phyloP scores from a whole-genome alignment of 2,888 invertebrate genomes.

The Macaria notata region DNA sequence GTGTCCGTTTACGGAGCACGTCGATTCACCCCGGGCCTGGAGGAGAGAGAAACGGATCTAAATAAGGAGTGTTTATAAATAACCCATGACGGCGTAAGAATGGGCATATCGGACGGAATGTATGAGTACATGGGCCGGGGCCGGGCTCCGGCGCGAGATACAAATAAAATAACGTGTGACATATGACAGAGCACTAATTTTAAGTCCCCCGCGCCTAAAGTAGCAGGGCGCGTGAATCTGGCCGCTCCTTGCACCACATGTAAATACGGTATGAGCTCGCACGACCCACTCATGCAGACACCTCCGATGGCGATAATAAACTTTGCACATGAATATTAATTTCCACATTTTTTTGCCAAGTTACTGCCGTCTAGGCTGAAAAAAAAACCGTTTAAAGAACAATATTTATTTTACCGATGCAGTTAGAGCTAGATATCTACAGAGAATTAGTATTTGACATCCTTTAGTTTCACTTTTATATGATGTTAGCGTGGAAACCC shows the following conservation, averaged over 20 bases:
- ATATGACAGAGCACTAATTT: slow-evolving; percentile 73
- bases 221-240: slow-evolving; percentile 69
- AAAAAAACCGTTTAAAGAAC: neutral
- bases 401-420: too few species aligned
- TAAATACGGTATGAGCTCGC: slow-evolving; percentile 66
- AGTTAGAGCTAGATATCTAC: too few species aligned
- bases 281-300: slow-evolving; percentile 57
- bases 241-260: slow-evolving; percentile 69
- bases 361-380: slow-evolving; percentile 27
- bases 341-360: slow-evolving; percentile 52
- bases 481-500: too few species aligned
- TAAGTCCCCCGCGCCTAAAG: slow-evolving; percentile 64
- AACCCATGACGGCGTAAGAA: slow-evolving; percentile 64
- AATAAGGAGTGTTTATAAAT: slow-evolving; percentile 74
- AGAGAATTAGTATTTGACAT: too few species aligned
- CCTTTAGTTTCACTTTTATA: too few species aligned
- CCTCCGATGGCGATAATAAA: slow-evolving; percentile 60
- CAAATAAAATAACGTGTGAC: slow-evolving; percentile 73
- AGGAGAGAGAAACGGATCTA: slow-evolving; percentile 50
- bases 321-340: slow-evolving; percentile 63
- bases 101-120: slow-evolving; percentile 65
- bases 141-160: slow-evolving; percentile 50
- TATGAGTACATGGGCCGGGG: slow-evolving; percentile 31
- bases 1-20: slow-evolving; percentile 36
- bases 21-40: slow-evolving; percentile 36